These are phyloP conservation scores for Sturnira hondurensis DNA, from an alignment of 2,113 vertebrate genomes.

Conservation along the genomic window DNA sequence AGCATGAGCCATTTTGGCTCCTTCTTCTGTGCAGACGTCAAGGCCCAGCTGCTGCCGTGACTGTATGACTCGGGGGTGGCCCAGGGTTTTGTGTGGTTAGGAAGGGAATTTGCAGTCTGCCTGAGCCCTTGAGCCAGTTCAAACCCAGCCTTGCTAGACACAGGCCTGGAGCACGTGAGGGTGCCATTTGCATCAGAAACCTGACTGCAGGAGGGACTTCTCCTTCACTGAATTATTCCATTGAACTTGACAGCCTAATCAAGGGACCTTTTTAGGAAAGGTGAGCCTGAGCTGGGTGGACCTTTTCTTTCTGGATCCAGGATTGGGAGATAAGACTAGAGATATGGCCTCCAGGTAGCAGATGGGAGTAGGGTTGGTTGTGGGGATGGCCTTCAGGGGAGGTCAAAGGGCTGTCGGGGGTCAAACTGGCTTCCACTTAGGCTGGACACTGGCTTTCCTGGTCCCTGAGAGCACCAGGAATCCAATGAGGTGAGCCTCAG, in stretches of 20 bases:
- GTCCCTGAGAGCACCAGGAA: neutral
- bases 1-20: neutral
- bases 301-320: neutral
- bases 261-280: neutral
- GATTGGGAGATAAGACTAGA: neutral
- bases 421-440: neutral
- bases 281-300: neutral
- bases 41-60: neutral
- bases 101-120: neutral
- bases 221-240: neutral
- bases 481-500: neutral
- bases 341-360: neutral
- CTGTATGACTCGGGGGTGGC: neutral
- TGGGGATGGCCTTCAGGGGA: neutral
- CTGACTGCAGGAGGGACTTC: neutral
- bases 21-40: fast-evolving
- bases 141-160: neutral
- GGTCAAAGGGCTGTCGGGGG: neutral
- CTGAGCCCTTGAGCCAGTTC: neutral
- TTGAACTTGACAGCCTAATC: neutral
- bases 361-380: neutral
- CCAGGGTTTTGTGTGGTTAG: no score
- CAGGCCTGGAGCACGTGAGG: neutral
- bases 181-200: neutral
- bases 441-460: neutral